A percentile compares a stretch with the other conserved stretches of the same genome.
phyloP scores from a whole-genome alignment of 1,140 invertebrate genomes.

The Drosophila gunungcola region DNA sequence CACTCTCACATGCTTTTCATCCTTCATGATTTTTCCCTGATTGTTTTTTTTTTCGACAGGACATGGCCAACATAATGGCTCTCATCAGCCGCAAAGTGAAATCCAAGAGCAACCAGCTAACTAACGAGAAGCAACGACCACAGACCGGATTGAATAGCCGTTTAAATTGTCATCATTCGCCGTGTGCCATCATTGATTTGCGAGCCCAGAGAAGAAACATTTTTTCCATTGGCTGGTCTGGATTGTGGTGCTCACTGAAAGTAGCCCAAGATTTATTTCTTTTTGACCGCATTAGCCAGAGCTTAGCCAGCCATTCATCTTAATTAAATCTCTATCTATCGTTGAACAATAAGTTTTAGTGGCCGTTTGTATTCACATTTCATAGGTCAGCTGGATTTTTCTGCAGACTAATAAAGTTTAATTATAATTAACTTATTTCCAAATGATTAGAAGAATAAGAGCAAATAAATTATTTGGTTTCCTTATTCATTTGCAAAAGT shows the following conservation, averaged over 20 bases:
- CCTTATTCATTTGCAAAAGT: not conserved
- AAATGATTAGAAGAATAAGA: no score
- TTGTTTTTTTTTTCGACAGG: slow-evolving; percentile 1
- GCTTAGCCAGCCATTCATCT: slow-evolving; percentile 29
- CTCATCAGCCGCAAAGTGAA: slow-evolving; percentile 46
- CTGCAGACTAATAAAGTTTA: no score
- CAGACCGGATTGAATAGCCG: slow-evolving; percentile 45
- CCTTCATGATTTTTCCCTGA: slow-evolving; percentile 9
- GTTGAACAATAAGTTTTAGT: not conserved
- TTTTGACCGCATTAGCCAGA: slow-evolving; percentile 29
- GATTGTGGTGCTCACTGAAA: slow-evolving; percentile 11
- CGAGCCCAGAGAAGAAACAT: slow-evolving; percentile 2
- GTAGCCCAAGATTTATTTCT: slow-evolving; percentile 33
- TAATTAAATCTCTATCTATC: slow-evolving; percentile 43
- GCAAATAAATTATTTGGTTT: not conserved
- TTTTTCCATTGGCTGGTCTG: not conserved
- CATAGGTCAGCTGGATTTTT: no score
- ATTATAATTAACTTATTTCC: no score
- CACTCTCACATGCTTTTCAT: slow-evolving; percentile 5
- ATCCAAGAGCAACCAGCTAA: slow-evolving; percentile 25
- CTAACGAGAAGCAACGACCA: slow-evolving; percentile 26
- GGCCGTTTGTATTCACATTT: not conserved
- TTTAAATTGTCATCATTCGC: slow-evolving; percentile 51
- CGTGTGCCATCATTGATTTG: slow-evolving; percentile 45
- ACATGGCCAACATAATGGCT: slow-evolving; percentile 41